Conservation (phyloP, 2,797 vertebrate species). For the Enteromius fasciolatus region DNA sequence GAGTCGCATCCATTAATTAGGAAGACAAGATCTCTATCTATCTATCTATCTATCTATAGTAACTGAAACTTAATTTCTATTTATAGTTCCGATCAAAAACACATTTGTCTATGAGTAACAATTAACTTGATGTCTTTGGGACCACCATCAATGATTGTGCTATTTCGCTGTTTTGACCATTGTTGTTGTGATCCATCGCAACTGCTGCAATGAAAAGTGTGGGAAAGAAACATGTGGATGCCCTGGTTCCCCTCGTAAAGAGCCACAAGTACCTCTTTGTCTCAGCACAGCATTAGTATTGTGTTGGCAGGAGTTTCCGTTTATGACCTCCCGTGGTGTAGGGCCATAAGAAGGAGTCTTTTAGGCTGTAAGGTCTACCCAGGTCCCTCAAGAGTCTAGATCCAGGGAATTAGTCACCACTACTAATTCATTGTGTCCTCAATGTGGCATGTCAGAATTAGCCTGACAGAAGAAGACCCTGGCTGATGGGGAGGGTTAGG, state of each 20-base stretch:
- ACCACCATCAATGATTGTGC: slow-evolving; percentile 53
- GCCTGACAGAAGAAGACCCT: slow-evolving; percentile 53
- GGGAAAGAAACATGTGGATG: slow-evolving; percentile 77
- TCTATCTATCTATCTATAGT: not conserved
- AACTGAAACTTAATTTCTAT: not conserved
- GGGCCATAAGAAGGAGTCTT: slow-evolving; percentile 47
- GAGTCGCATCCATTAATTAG: not conserved
- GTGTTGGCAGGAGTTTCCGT: slow-evolving; percentile 51
- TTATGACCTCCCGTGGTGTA: slow-evolving; percentile 53
- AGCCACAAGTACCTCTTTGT: slow-evolving; percentile 65
- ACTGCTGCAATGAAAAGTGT: slow-evolving; percentile 75
- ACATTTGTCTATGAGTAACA: slow-evolving; percentile 36
- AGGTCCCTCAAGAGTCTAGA: slow-evolving; percentile 51
- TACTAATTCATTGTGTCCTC: slow-evolving; percentile 59
- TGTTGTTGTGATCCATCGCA: slow-evolving; percentile 65
- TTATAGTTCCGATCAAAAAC: slow-evolving; percentile 32
- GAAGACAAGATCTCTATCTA: not conserved
- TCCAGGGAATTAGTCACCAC: slow-evolving; percentile 61
- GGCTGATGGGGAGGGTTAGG: slow-evolving; percentile 65
- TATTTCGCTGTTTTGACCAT: slow-evolving; percentile 46
- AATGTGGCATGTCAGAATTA: slow-evolving; percentile 46
- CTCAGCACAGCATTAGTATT: slow-evolving; percentile 60
- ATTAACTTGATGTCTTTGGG: slow-evolving; percentile 51
- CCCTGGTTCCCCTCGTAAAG: slow-evolving; percentile 65
- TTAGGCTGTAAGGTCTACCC: slow-evolving; percentile 40